Evolutionary conservation across 2,113 vertebrate species (phyloP).

Genomic region (Nerophis ophidion): DNA sequence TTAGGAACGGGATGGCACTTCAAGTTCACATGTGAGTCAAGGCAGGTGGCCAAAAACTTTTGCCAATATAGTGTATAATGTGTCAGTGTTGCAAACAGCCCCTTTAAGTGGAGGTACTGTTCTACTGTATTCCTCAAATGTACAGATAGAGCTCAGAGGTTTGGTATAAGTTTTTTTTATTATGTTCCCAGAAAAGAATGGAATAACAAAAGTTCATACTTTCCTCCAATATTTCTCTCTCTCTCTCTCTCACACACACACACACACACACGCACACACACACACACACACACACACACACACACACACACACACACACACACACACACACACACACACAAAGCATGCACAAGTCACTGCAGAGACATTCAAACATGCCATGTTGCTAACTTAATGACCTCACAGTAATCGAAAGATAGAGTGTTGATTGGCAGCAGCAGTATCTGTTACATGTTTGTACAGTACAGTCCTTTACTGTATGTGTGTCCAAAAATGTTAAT

Average conservation of each 20-base stretch:
- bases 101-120: too few relatives aligned
- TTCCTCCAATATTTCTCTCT: too few relatives aligned
- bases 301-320: neutral
- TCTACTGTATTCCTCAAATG: too few relatives aligned
- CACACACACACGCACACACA: neutral
- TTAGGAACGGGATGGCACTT: too few relatives aligned
- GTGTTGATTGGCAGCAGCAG: neutral
- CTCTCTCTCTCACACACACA: too few relatives aligned
- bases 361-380: slow-evolving; percentile 14
- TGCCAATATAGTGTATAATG: too few relatives aligned
- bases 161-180: too few relatives aligned
- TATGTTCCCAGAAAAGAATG: too few relatives aligned
- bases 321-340: neutral
- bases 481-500: neutral
- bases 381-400: slow-evolving; percentile 17
- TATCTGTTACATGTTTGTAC: neutral
- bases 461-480: slow-evolving; percentile 10
- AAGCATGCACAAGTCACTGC: slow-evolving; percentile 33
- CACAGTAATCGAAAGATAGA: slow-evolving; percentile 25
- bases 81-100: too few relatives aligned
- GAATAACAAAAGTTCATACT: neutral
- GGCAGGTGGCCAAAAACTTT: too few relatives aligned
- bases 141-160: too few relatives aligned
- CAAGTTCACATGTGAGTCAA: too few relatives aligned
- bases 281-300: neutral